Percentiles rank a stretch among this genome's conserved stretches.
phyloP scores from a whole-genome alignment of 2,797 vertebrate species.

The Tragelaphus oryx region DNA sequence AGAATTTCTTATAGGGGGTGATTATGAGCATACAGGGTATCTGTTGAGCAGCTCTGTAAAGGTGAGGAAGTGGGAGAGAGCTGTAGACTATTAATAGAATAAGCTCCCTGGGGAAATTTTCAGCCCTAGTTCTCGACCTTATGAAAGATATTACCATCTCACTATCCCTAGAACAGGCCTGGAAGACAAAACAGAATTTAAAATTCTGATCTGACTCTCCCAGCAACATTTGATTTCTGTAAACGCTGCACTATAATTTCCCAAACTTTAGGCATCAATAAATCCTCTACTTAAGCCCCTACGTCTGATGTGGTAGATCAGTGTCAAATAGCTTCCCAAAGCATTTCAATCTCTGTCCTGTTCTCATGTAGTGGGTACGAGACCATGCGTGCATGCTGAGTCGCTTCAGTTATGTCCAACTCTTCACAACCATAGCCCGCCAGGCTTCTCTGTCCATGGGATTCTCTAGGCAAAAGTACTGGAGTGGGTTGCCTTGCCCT shows the following conservation, averaged over 20 bases:
- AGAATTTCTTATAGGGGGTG: neutral
- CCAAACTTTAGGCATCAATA: neutral
- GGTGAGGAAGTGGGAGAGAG: neutral
- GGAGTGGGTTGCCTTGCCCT: neutral
- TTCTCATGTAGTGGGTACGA: neutral
- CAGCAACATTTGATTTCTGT: neutral
- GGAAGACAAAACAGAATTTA: neutral
- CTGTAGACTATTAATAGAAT: neutral
- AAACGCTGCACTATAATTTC: neutral
- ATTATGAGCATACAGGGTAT: neutral
- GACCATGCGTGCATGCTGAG: neutral
- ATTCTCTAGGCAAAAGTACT: neutral
- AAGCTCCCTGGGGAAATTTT: neutral
- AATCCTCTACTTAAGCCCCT: neutral
- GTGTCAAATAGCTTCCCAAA: neutral
- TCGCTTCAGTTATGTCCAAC: neutral
- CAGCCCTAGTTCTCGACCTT: neutral
- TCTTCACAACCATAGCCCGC: neutral
- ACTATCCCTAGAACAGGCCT: neutral
- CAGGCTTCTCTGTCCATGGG: neutral
- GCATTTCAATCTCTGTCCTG: neutral
- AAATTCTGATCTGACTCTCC: neutral
- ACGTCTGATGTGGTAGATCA: neutral
- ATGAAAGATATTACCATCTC: neutral
- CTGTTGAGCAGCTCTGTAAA: neutral